Conservation (phyloP, 2,888 invertebrate genomes). For the Eilema griseolum region DNA sequence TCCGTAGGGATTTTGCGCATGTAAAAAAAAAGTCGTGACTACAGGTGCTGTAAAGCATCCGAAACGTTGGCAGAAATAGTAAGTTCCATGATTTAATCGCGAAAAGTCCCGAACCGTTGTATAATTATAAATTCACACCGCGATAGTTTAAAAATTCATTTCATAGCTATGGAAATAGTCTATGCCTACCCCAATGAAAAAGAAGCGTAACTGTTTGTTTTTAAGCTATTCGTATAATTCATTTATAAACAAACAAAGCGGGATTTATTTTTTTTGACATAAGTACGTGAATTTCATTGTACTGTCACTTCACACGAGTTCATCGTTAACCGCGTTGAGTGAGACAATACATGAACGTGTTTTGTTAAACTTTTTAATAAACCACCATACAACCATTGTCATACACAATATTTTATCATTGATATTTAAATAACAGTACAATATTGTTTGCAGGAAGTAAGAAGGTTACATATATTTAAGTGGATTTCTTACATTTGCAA, state of each 20-base stretch:
- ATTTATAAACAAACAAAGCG: background rate
- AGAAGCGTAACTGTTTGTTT: background rate
- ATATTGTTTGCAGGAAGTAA: constrained; percentile 25
- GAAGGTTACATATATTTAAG: background rate
- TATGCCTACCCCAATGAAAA: background rate
- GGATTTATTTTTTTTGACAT: background rate
- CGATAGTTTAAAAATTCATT: too few relatives aligned
- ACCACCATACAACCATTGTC: constrained; percentile 32
- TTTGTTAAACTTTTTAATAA: constrained; percentile 24
- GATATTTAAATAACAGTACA: constrained; percentile 15
- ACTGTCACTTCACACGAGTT: constrained; percentile 7
- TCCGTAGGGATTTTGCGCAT: too few relatives aligned
- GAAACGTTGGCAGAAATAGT: too few relatives aligned
- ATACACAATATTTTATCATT: constrained; percentile 8
- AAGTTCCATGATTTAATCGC: too few relatives aligned
- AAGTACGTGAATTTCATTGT: constrained; percentile 9
- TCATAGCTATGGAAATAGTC: background rate
- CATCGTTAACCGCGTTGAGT: background rate
- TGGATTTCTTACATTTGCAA: background rate
- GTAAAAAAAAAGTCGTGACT: too few relatives aligned
- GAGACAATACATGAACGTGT: constrained; percentile 33
- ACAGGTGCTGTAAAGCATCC: too few relatives aligned
- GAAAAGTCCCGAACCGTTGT: too few relatives aligned
- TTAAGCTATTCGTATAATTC: background rate
- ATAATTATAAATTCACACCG: too few relatives aligned